These are phyloP conservation scores for Pelodytes ibericus DNA, from an alignment of 2,797 vertebrate species.

Conservation along the genomic window DNA sequence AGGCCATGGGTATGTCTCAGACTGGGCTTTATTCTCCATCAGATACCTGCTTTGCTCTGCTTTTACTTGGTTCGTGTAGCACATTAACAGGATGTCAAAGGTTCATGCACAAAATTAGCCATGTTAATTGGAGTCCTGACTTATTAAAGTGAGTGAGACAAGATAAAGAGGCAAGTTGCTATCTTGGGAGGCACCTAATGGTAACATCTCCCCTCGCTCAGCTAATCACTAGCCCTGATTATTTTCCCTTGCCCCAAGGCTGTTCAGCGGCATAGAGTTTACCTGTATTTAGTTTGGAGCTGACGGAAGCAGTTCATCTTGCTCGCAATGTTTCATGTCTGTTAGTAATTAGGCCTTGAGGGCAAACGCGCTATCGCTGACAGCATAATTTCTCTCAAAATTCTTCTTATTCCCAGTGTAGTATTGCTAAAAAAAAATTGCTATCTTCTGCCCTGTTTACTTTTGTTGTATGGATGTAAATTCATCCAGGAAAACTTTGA, in stretches of 20 bases:
- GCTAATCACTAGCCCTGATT: conserved; percentile 28
- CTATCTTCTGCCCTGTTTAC: too few relatives aligned
- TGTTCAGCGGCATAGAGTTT: conserved; percentile 5
- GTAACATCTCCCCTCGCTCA: conserved; percentile 32
- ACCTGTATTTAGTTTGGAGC: conserved; percentile 39
- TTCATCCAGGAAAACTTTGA: too few relatives aligned
- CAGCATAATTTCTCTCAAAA: conserved; percentile 36
- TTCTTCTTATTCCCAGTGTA: conserved; percentile 17
- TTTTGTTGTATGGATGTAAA: too few relatives aligned
- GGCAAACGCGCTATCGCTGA: conserved; percentile 23
- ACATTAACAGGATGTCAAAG: conserved; percentile 32
- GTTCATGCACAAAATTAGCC: conserved; percentile 16
- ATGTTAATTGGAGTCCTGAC: conserved; percentile 30
- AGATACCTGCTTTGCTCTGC: not conserved
- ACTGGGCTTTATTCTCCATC: not conserved
- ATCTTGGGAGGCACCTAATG: conserved; percentile 24
- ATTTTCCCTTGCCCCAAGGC: conserved; percentile 24
- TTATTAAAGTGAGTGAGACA: conserved; percentile 28
- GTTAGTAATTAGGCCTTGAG: conserved; percentile 45
- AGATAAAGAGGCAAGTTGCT: conserved; percentile 21
- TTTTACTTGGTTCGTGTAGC: not conserved
- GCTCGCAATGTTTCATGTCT: conserved; percentile 17
- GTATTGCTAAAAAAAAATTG: not conserved
- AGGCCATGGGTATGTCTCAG: not conserved
- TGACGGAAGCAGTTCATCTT: conserved; percentile 35